Conservation (phyloP, 2,888 invertebrate species). For the Ormyrus pomaceus region DNA sequence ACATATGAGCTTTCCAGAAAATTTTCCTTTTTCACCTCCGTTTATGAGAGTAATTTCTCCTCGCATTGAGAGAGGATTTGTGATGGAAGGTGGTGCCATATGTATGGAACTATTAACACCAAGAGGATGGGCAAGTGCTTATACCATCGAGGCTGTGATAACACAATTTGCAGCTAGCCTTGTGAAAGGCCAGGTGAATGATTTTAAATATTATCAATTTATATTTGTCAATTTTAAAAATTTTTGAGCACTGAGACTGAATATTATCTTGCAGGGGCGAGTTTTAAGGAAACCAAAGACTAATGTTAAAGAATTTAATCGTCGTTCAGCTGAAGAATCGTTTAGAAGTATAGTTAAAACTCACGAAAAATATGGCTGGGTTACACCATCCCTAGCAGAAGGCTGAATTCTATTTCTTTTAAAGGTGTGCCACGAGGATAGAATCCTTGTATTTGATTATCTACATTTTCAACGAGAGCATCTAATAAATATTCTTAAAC, state of each 20-base stretch:
- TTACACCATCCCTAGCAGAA: slow-evolving; percentile 90
- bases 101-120: slow-evolving; percentile 93
- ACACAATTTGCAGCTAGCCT: slow-evolving; percentile 94
- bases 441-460: slow-evolving; percentile 43
- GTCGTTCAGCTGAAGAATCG: slow-evolving; percentile 90
- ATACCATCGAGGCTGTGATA: slow-evolving; percentile 91
- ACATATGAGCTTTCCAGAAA: slow-evolving; percentile 90
- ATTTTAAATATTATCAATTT: background rate
- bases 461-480: slow-evolving; percentile 52
- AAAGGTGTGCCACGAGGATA: slow-evolving; percentile 53
- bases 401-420: slow-evolving; percentile 78
- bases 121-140: slow-evolving; percentile 91
- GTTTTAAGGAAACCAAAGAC: slow-evolving; percentile 87
- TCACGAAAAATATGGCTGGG: slow-evolving; percentile 95
- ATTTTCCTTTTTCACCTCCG: slow-evolving; percentile 92
- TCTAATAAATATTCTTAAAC: slow-evolving; percentile 51
- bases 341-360: slow-evolving; percentile 92
- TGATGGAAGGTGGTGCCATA: slow-evolving; percentile 94
- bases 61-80: slow-evolving; percentile 89
- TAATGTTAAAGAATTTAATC: slow-evolving; percentile 83
- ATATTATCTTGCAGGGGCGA: slow-evolving; percentile 78
- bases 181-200: slow-evolving; percentile 86
- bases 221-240: background rate
- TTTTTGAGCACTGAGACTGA: background rate
- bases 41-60: slow-evolving; percentile 84